Conservation (phyloP, 2,888 invertebrate genomes). For the Tipula confusa region DNA sequence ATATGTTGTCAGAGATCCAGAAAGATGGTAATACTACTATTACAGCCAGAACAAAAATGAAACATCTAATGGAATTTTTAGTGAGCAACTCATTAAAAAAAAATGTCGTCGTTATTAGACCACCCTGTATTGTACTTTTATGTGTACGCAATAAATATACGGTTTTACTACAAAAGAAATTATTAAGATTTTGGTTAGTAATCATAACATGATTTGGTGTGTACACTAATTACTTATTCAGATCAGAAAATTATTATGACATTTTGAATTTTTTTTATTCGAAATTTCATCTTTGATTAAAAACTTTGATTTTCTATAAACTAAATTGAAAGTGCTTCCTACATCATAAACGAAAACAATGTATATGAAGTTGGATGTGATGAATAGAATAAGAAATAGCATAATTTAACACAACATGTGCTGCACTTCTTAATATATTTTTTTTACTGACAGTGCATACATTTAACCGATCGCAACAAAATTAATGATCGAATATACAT, state of each 20-base stretch:
- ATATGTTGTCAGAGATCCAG: too few species aligned
- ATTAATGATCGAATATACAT: neutral
- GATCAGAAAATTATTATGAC: conserved; percentile 25
- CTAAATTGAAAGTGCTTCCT: neutral
- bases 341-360: too few species aligned
- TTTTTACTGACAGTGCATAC: neutral
- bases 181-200: neutral
- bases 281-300: conserved; percentile 9
- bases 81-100: too few species aligned
- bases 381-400: neutral
- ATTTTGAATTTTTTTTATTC: neutral
- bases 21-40: too few species aligned
- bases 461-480: neutral
- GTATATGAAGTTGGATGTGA: neutral
- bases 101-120: too few species aligned
- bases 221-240: neutral
- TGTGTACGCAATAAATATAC: neutral
- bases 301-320: neutral
- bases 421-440: too few species aligned
- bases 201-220: neutral
- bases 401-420: too few species aligned
- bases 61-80: too few species aligned
- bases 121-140: too few species aligned
- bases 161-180: neutral
- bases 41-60: too few species aligned